These are phyloP conservation scores for Cheumatopsyche charites DNA, from an alignment of 1,140 invertebrate genomes.

Conservation along the genomic window DNA sequence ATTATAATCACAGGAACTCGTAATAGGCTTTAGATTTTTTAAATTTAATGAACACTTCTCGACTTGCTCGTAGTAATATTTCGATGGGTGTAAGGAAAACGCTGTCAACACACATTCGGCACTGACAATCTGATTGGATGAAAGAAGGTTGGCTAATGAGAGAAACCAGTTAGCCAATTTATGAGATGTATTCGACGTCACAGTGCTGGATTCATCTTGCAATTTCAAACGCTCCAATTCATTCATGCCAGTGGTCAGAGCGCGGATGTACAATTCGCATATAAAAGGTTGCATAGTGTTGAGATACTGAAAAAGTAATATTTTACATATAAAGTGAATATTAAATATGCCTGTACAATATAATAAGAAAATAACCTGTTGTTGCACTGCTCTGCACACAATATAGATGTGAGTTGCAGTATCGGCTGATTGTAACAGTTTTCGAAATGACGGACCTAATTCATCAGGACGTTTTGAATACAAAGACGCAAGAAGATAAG, in stretches of 20 bases:
- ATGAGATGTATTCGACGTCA: slow-evolving; percentile 50
- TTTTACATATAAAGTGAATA: not conserved
- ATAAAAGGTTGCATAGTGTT: slow-evolving; percentile 67
- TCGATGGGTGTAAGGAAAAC: slow-evolving; percentile 57
- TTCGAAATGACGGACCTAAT: slow-evolving; percentile 55
- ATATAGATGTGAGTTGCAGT: slow-evolving; percentile 65
- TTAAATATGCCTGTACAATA: too few relatives aligned
- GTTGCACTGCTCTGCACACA: slow-evolving; percentile 62
- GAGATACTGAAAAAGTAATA: slow-evolving; percentile 63
- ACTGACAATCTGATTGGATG: slow-evolving; percentile 50
- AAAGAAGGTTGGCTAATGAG: slow-evolving; percentile 52
- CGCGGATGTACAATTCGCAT: slow-evolving; percentile 75
- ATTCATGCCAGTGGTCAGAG: slow-evolving; percentile 77
- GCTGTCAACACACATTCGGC: slow-evolving; percentile 58
- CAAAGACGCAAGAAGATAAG: slow-evolving; percentile 57
- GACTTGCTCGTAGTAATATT: slow-evolving; percentile 53
- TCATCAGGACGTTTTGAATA: slow-evolving; percentile 58
- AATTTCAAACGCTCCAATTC: slow-evolving; percentile 70
- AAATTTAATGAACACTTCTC: slow-evolving; percentile 25
- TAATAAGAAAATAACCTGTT: slow-evolving; percentile 64
- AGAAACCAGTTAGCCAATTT: slow-evolving; percentile 55
- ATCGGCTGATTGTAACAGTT: slow-evolving; percentile 63
- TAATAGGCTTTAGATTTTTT: too few relatives aligned
- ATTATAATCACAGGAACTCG: too few relatives aligned
- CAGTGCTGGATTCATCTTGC: slow-evolving; percentile 50